These are phyloP conservation scores for Procavia capensis DNA, from an alignment of 2,113 vertebrate species.

Conservation along the genomic window DNA sequence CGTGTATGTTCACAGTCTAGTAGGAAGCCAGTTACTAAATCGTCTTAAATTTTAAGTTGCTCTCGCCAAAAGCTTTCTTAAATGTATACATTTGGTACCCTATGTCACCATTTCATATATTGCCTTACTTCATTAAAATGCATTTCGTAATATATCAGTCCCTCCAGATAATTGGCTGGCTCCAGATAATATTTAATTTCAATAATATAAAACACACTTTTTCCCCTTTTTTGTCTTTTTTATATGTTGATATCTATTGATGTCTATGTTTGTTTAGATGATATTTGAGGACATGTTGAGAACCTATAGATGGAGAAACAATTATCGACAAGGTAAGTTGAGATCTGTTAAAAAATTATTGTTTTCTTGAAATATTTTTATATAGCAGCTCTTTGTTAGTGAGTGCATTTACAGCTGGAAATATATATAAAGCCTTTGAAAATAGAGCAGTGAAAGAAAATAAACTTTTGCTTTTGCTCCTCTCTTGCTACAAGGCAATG, in stretches of 20 bases:
- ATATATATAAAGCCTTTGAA: not conserved
- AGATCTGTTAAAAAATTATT: not conserved
- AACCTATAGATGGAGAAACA: slow-evolving; percentile 25
- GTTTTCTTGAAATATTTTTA: not conserved
- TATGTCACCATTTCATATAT: no score
- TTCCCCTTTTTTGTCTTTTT: not conserved
- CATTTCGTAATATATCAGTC: not conserved
- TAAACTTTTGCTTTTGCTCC: not conserved
- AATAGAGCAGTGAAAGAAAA: not conserved
- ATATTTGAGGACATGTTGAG: slow-evolving; percentile 11
- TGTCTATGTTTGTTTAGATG: slow-evolving; percentile 50
- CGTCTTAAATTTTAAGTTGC: not conserved
- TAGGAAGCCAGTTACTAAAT: not conserved
- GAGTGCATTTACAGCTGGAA: not conserved
- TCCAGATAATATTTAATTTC: not conserved
- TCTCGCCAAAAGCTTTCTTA: not conserved
- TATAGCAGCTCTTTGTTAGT: not conserved
- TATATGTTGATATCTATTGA: not conserved
- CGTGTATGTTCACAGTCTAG: not conserved
- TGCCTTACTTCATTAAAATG: not conserved
- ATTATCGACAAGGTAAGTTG: slow-evolving; percentile 66
- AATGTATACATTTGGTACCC: not conserved
- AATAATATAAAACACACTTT: not conserved
- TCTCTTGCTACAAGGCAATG: not conserved
- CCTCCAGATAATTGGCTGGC: not conserved